Percentiles rank a stretch among this genome's conserved stretches.
Evolutionary conservation across 2,797 vertebrate species (phyloP).

Genomic region (Falco concolor): DNA sequence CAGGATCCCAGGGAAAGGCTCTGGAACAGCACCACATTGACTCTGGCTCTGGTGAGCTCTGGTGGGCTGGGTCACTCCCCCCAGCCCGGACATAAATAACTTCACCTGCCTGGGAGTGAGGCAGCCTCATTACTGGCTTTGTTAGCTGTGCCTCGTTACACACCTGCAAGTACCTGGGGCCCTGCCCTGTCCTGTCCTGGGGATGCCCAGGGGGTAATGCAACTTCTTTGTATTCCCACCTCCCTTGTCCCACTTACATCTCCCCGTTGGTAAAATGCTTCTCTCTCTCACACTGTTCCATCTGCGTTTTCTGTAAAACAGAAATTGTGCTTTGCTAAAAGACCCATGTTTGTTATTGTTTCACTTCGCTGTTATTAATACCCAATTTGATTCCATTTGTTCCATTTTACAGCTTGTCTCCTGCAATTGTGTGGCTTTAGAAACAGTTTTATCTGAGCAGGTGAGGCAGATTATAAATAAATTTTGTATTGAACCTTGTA

Average conservation of each 20-base stretch:
- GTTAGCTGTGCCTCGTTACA: background rate
- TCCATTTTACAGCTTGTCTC: constrained; percentile 63
- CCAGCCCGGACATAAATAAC: rapidly evolving
- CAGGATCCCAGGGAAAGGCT: background rate
- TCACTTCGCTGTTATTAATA: constrained; percentile 55
- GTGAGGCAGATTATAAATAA: constrained; percentile 69
- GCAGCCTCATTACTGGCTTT: background rate
- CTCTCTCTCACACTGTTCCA: background rate
- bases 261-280: rapidly evolving
- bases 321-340: background rate
- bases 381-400: constrained; percentile 51
- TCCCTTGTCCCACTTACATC: background rate
- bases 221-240: too few relatives aligned
- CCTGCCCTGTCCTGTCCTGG: rapidly evolving
- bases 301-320: rapidly evolving
- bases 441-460: constrained; percentile 67
- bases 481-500: constrained; percentile 60
- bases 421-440: constrained; percentile 48
- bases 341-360: background rate
- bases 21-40: rapidly evolving
- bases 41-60: rapidly evolving
- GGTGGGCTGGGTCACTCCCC: rapidly evolving
- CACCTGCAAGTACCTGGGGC: rapidly evolving
- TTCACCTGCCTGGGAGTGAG: background rate
- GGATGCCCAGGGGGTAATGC: rapidly evolving